Conservation (phyloP, 2,113 vertebrate species). For the Passerina amoena region DNA sequence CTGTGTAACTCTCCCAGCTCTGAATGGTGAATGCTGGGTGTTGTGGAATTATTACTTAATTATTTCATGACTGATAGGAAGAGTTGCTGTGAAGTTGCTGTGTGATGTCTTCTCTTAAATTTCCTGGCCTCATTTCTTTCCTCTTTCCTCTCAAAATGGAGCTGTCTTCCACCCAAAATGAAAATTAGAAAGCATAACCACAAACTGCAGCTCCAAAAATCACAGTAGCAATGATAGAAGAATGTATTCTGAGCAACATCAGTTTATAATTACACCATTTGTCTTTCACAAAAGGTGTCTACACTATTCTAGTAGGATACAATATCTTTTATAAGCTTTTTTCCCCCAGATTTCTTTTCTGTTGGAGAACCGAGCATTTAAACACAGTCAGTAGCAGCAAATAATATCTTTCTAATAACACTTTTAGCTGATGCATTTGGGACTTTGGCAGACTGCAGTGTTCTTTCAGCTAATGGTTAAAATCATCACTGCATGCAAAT, state of each 20-base stretch:
- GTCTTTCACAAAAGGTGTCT: background rate
- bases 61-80: background rate
- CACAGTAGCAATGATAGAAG: background rate
- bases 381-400: background rate
- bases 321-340: background rate
- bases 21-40: background rate
- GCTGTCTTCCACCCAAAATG: background rate
- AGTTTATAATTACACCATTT: conserved; percentile 28
- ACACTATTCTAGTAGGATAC: background rate
- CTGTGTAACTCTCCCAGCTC: background rate
- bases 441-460: background rate
- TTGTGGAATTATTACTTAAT: background rate
- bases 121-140: background rate
- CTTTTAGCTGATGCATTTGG: background rate
- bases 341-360: background rate
- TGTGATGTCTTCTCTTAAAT: background rate
- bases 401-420: background rate
- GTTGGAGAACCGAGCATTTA: background rate
- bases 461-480: background rate
- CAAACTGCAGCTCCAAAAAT: background rate
- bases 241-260: background rate
- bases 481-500: background rate
- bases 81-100: background rate
- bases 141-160: background rate
- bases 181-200: background rate